These are phyloP conservation scores for Ptychadena robeensis DNA, from an alignment of 2,797 vertebrate species.

Conservation along the genomic window DNA sequence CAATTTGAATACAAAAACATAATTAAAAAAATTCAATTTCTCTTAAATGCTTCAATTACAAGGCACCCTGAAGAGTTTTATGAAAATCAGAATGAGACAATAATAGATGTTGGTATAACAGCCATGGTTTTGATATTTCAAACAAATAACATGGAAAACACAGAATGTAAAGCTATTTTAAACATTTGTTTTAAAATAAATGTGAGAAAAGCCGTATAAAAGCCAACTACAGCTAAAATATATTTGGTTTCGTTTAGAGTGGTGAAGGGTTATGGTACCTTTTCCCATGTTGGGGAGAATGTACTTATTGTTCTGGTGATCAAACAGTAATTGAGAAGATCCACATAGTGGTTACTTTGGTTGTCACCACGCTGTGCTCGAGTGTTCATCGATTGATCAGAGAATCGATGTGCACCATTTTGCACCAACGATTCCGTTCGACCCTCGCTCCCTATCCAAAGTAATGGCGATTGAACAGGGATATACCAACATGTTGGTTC, in stretches of 20 bases:
- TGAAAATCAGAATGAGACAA: neutral
- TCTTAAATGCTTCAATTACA: neutral
- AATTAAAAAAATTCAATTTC: neutral
- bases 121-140: neutral
- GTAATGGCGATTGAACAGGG: no score
- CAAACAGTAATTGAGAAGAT: neutral
- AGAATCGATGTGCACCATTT: no score
- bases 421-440: no score
- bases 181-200: neutral
- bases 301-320: neutral
- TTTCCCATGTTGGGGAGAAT: neutral
- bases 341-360: neutral
- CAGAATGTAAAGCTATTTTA: neutral
- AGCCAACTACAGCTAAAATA: neutral
- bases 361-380: no score
- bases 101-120: neutral
- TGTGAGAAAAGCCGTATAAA: neutral
- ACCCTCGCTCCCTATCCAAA: no score
- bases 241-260: neutral
- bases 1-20: slow-evolving; percentile 13
- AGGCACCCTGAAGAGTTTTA: neutral
- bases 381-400: no score
- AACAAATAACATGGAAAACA: neutral
- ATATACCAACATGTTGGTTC: no score
- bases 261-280: neutral